A percentile compares a stretch with the other conserved stretches of the same genome.
Conservation (phyloP, 2,113 vertebrate genomes). For the Petromus typicus region DNA sequence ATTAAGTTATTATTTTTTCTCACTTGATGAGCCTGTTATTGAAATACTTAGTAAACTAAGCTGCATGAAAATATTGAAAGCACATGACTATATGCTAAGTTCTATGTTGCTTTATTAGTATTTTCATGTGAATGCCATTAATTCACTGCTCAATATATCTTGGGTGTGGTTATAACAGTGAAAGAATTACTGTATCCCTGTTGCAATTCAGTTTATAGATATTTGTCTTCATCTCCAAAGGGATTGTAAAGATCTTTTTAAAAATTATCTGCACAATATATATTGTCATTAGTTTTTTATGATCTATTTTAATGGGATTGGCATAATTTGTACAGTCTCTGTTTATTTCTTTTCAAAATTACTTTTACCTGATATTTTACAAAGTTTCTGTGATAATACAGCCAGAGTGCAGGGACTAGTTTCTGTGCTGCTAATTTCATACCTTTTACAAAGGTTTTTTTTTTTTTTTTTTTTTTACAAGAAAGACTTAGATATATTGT, state of each 20-base stretch:
- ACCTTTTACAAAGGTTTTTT: no score
- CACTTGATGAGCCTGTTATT: background rate
- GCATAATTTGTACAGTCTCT: background rate
- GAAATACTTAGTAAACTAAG: background rate
- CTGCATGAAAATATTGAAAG: background rate
- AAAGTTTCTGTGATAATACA: background rate
- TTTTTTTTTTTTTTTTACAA: background rate
- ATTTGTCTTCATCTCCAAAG: background rate
- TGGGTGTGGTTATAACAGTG: background rate
- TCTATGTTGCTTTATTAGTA: background rate
- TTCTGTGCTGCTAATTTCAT: background rate
- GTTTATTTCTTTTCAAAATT: background rate
- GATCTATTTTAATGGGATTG: background rate
- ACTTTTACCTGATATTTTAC: background rate
- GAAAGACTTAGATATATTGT: background rate
- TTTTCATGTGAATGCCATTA: background rate
- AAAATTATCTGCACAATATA: background rate
- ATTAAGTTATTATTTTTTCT: background rate
- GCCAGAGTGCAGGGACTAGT: background rate
- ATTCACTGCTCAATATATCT: background rate
- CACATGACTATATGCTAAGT: background rate
- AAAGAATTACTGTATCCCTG: background rate
- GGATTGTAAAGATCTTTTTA: background rate
- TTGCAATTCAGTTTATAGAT: background rate
- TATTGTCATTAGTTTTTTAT: background rate